phyloP scores from a whole-genome alignment of 2,113 vertebrate species.

The Clarias gariepinus region DNA sequence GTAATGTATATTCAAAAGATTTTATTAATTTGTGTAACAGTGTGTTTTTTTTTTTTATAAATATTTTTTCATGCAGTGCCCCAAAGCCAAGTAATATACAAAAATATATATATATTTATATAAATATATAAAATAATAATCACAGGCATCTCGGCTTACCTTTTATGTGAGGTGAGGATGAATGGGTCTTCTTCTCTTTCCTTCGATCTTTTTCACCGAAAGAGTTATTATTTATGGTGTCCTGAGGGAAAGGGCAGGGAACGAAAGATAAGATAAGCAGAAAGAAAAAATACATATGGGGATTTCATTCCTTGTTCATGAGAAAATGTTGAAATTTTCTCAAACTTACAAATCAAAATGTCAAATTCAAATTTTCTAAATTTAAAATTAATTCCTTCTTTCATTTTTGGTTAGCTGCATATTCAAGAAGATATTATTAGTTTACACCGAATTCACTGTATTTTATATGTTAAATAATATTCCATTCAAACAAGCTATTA shows the following conservation, averaged over 20 bases:
- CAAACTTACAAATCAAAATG: too few species aligned
- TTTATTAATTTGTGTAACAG: neutral
- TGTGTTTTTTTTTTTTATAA: neutral
- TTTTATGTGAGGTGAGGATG: slow-evolving; percentile 90
- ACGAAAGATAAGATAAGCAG: neutral
- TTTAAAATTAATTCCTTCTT: neutral
- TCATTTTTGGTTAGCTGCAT: neutral
- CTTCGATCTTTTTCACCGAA: slow-evolving; percentile 95
- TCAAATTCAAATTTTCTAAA: too few species aligned
- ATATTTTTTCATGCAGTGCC: too few species aligned
- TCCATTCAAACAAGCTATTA: neutral
- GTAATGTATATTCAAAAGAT: neutral
- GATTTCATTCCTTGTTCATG: neutral
- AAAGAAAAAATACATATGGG: neutral
- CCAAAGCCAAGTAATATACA: too few species aligned
- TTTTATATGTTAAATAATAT: neutral
- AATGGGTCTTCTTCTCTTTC: slow-evolving; percentile 88
- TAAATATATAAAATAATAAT: neutral
- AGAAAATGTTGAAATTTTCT: neutral
- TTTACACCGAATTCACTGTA: neutral
- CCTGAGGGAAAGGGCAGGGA: slow-evolving; percentile 68
- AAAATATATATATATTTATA: too few species aligned
- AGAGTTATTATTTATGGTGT: slow-evolving; percentile 98
- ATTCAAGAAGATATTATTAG: neutral
- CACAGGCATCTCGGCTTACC: slow-evolving; percentile 70